A percentile compares a stretch with the other conserved stretches of the same genome.
phyloP scores from a whole-genome alignment of 2,113 vertebrate genomes.

The Odocoileus virginianus region DNA sequence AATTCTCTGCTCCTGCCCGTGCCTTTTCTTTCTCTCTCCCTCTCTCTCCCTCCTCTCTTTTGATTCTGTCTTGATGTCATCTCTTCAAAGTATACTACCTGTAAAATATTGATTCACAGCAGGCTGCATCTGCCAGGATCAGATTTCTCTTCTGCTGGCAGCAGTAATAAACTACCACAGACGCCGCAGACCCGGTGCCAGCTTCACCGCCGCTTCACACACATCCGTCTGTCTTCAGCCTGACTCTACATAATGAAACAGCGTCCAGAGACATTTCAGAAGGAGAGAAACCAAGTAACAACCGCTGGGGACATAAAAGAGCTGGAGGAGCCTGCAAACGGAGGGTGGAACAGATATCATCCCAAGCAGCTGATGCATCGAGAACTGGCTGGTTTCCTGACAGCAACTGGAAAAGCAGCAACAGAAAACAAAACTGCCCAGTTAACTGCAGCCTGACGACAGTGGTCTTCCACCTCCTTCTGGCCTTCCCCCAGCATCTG shows the following conservation, averaged over 20 bases:
- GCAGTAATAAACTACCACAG: constrained; percentile 83
- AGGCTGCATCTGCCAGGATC: constrained; percentile 85
- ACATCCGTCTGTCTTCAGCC: constrained; percentile 73
- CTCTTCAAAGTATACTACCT: constrained; percentile 87
- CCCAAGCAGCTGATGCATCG: constrained; percentile 54
- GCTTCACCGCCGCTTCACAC: constrained; percentile 70
- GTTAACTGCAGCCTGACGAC: constrained; percentile 29
- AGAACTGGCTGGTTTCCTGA: constrained; percentile 66
- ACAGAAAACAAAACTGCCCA: neutral
- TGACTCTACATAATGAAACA: constrained; percentile 82
- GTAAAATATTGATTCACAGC: constrained; percentile 89
- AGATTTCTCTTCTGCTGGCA: constrained; percentile 83
- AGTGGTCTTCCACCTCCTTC: constrained; percentile 29
- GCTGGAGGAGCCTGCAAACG: constrained; percentile 55
- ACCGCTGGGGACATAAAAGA: constrained; percentile 74
- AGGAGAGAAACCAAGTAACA: constrained; percentile 73
- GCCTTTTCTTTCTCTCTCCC: constrained; percentile 50
- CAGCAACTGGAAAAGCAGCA: constrained; percentile 58
- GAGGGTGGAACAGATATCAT: constrained; percentile 55
- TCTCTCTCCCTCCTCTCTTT: constrained; percentile 67
- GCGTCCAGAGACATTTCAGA: constrained; percentile 75
- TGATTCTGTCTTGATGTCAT: constrained; percentile 84
- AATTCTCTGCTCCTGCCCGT: constrained; percentile 72
- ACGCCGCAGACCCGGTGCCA: constrained; percentile 78
- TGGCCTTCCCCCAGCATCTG: neutral